Evolutionary conservation across 2,888 invertebrate species (phyloP), one percentile per base, ranked within the genome.

Genomic region (Synergus laeviventris): DNA sequence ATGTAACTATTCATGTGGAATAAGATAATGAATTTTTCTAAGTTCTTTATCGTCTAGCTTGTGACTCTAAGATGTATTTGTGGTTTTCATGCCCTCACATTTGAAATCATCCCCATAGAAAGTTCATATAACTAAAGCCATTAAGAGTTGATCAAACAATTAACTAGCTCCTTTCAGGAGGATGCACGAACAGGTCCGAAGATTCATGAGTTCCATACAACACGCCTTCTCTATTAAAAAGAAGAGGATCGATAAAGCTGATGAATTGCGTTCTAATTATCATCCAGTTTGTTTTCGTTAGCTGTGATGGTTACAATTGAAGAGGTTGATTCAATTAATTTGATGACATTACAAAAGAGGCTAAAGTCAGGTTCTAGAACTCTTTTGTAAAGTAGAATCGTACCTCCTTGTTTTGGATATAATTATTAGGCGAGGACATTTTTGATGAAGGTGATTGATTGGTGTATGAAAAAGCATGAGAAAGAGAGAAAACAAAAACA

Each of bases 401-500:
- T 49, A 70, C 70, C 70, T 70, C 31, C 70, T 49, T 16, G 18
- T 31, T n/a, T 5, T 45, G 31, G 18, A 70, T 49, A 70, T 45
- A 31, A n/a, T 31, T 31, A 31, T 5, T 31, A 24, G 24, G 4
- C 24, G 8, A 31, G 12, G 9, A 70, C 12, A 49, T 24, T 0
- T n/a, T 36, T 31, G 12, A 54, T 45, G 49, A 24, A 18, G 21
- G 36, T 31, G n/a, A 54, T 1, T 49, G 42, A 60, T 74, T n/a
- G 4, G 39, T 60, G 12, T 61, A 39, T n/a, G 18, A 11, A 74
- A 60, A 38, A 42, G 42, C 59, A 31, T 61, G 42, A 61, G 31
- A 39, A 38, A 54, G 38, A 64, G 54, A 64, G 38, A 64, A 64
- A 62, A 64, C 21, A 12, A 45, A 75, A 64, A 78, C 76, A 81